Percentiles rank a stretch among this genome's conserved stretches.
phyloP scores from a whole-genome alignment of 2,888 invertebrate species.

The Orchesella flavescens region DNA sequence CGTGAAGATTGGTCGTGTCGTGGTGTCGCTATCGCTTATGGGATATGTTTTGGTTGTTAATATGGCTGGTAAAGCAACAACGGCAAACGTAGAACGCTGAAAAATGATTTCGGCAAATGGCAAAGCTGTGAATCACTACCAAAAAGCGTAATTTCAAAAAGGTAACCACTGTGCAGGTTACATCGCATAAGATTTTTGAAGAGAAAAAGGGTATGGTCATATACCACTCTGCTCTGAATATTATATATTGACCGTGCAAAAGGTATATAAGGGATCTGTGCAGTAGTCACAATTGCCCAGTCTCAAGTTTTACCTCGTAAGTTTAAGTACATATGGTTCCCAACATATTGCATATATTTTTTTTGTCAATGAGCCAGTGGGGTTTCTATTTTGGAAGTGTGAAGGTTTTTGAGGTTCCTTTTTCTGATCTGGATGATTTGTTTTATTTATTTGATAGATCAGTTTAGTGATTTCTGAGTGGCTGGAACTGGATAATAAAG shows the following conservation, averaged over 20 bases:
- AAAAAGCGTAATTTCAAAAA: constrained; percentile 19
- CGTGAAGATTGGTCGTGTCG: no score
- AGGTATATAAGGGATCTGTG: constrained; percentile 39
- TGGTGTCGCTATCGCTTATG: no score
- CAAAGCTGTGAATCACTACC: background rate
- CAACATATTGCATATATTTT: background rate
- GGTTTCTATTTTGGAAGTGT: constrained; percentile 4
- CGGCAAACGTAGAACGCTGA: background rate
- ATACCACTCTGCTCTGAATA: constrained; percentile 34
- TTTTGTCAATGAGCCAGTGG: background rate
- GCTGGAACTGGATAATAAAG: constrained; percentile 20
- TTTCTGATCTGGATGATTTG: constrained; percentile 20
- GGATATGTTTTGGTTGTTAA: no score
- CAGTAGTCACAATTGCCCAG: constrained; percentile 51
- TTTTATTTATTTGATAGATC: constrained; percentile 11
- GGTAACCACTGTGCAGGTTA: constrained; percentile 28
- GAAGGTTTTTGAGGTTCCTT: constrained; percentile 1
- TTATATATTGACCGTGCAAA: constrained; percentile 18
- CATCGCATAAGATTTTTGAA: constrained; percentile 25
- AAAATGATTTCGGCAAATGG: constrained; percentile 38
- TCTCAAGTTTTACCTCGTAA: constrained; percentile 47
- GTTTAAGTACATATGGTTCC: constrained; percentile 26
- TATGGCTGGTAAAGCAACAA: constrained; percentile 3
- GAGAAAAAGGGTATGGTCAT: constrained; percentile 15
- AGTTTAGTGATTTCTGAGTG: background rate